Evolutionary conservation across 1,140 invertebrate species (phyloP).

Genomic region (Lasaia peninsularis): DNA sequence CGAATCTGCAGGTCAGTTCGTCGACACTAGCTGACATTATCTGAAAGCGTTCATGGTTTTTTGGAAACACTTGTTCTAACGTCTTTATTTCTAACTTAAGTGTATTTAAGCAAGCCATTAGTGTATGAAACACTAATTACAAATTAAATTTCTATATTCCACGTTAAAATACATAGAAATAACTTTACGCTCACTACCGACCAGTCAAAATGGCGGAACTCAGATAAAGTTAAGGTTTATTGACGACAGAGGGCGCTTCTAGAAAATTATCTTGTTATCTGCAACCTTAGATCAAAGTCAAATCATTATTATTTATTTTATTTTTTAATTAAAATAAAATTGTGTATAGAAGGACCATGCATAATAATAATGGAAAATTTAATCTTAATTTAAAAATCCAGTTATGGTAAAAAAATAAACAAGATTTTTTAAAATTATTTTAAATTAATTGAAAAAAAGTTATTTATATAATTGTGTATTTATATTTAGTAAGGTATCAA

Average conservation of each 20-base stretch:
- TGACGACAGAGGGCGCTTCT: conserved; percentile 51
- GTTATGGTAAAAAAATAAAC: too few species aligned
- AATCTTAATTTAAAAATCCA: too few species aligned
- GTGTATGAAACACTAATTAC: conserved; percentile 69
- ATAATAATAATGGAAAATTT: too few species aligned
- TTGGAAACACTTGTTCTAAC: conserved; percentile 95
- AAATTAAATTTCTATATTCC: conserved; percentile 60
- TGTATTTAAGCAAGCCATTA: conserved; percentile 98
- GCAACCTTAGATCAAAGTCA: too few species aligned
- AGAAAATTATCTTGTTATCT: conserved; percentile 14
- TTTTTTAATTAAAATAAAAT: too few species aligned
- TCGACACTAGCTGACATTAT: conserved; percentile 98
- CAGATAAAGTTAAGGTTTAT: conserved; percentile 42
- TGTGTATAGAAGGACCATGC: too few species aligned
- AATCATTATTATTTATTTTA: too few species aligned
- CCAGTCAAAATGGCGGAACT: conserved; percentile 74
- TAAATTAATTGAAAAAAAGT: too few species aligned
- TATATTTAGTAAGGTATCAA: too few species aligned
- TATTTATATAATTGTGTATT: too few species aligned
- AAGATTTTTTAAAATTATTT: too few species aligned
- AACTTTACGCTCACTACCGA: conserved; percentile 71
- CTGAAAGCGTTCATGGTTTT: conserved; percentile 97
- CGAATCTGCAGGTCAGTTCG: conserved; percentile 97
- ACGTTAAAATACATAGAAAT: conserved; percentile 68
- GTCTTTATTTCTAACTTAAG: conserved; percentile 98